These are phyloP conservation scores for Philotrypesis tridentata DNA, from an alignment of 1,140 invertebrate species.

Conservation along the genomic window DNA sequence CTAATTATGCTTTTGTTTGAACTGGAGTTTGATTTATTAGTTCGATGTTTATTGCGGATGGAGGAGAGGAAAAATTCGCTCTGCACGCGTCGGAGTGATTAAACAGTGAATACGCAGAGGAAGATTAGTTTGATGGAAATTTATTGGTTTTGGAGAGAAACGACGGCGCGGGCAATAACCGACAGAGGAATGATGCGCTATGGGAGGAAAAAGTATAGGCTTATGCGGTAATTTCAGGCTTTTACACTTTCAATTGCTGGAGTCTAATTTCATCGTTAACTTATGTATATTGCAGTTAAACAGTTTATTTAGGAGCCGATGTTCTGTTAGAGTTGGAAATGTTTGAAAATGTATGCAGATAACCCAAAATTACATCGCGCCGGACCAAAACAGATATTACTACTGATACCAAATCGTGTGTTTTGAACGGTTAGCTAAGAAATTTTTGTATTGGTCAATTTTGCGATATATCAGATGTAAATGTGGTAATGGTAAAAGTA, in stretches of 20 bases:
- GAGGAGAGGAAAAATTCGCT: not conserved
- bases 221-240: not conserved
- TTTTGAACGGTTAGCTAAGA: too few relatives aligned
- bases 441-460: too few relatives aligned
- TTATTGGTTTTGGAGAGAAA: not conserved
- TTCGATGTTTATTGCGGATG: slow-evolving; percentile 3
- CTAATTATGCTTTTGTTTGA: slow-evolving; percentile 35
- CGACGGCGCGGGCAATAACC: not conserved
- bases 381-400: too few relatives aligned
- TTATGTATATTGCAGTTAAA: too few relatives aligned
- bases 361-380: too few relatives aligned
- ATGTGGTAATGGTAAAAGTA: too few relatives aligned
- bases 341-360: too few relatives aligned
- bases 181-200: not conserved
- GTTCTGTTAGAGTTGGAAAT: too few relatives aligned
- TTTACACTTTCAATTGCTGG: not conserved
- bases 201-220: not conserved
- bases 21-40: slow-evolving; percentile 22
- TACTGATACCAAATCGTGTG: too few relatives aligned
- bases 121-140: not conserved
- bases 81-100: not conserved
- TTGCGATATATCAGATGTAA: too few relatives aligned
- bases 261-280: not conserved
- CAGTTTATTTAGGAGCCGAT: too few relatives aligned
- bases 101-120: not conserved